A percentile compares a stretch with the other conserved stretches of the same genome.
Evolutionary conservation across 2,113 vertebrate genomes (phyloP).

Genomic region (Neolamprologus sp.): DNA sequence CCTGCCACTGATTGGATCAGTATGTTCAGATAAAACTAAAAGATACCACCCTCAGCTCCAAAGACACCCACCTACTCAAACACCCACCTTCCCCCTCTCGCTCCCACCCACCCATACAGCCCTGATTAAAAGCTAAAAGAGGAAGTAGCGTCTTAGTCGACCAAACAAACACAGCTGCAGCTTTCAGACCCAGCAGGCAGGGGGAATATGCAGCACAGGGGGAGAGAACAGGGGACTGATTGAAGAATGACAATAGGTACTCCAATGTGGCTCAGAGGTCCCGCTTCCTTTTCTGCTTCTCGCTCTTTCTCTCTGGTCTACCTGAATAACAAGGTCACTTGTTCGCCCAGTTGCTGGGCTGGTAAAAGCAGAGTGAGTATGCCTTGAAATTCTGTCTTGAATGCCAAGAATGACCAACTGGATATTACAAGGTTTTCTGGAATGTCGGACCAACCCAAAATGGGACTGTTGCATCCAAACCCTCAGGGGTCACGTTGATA

Average conservation of each 20-base stretch:
- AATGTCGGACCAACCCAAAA: constrained; percentile 28
- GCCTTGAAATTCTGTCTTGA: background rate
- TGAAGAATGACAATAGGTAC: constrained; percentile 71
- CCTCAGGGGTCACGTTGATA: constrained; percentile 27
- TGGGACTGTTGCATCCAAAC: constrained; percentile 4
- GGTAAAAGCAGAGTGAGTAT: background rate
- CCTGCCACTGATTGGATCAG: background rate
- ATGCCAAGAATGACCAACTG: background rate
- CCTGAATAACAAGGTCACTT: constrained; percentile 15
- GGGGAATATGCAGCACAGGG: constrained; percentile 59
- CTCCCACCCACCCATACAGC: constrained; percentile 5
- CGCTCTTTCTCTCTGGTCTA: background rate
- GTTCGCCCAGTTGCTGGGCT: background rate
- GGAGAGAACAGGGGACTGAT: constrained; percentile 49
- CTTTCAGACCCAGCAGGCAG: constrained; percentile 56
- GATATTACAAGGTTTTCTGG: background rate
- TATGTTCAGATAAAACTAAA: constrained; percentile 1
- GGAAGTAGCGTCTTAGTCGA: constrained; percentile 72
- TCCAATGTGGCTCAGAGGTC: constrained; percentile 38
- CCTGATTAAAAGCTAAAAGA: constrained; percentile 66
- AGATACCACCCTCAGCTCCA: background rate
- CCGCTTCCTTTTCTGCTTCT: constrained; percentile 39
- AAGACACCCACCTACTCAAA: constrained; percentile 40
- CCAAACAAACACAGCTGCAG: constrained; percentile 79
- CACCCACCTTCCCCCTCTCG: constrained; percentile 13